Evolutionary conservation across 2,797 vertebrate genomes (phyloP).

Genomic region (Psittacula derbiana): DNA sequence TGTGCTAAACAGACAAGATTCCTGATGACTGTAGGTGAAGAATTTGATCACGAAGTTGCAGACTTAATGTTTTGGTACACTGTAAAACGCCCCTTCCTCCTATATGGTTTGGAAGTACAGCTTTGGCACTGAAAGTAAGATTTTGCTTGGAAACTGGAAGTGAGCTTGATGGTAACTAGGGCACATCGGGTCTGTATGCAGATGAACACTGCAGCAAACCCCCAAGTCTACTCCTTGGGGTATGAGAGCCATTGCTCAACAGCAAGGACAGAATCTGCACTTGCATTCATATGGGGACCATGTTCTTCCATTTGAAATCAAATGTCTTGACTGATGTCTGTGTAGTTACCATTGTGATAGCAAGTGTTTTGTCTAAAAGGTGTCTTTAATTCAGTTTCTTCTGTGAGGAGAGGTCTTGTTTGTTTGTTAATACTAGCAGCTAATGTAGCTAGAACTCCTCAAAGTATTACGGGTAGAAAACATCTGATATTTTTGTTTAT

Average conservation of each 20-base stretch:
- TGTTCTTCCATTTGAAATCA: background rate
- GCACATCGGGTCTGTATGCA: too few relatives aligned
- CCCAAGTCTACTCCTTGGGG: background rate
- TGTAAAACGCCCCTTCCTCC: background rate
- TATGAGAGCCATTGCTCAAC: fast-evolving
- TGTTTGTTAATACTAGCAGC: background rate
- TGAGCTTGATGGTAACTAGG: background rate
- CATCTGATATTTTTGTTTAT: background rate
- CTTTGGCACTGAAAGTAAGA: background rate
- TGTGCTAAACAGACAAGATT: background rate
- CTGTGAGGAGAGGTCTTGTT: background rate
- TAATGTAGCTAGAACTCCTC: background rate
- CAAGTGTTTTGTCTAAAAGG: background rate
- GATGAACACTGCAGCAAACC: background rate
- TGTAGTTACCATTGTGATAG: background rate
- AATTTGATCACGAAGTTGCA: background rate
- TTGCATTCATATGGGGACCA: fast-evolving
- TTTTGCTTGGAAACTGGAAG: background rate
- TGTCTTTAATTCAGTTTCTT: background rate
- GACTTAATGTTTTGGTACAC: background rate
- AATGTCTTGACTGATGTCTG: background rate
- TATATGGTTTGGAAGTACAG: fast-evolving
- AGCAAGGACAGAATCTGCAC: background rate
- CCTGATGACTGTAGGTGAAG: background rate
- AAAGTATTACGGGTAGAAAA: background rate